Conservation (phyloP, 2,888 invertebrate genomes). For the Archaeoteleia sp. region DNA sequence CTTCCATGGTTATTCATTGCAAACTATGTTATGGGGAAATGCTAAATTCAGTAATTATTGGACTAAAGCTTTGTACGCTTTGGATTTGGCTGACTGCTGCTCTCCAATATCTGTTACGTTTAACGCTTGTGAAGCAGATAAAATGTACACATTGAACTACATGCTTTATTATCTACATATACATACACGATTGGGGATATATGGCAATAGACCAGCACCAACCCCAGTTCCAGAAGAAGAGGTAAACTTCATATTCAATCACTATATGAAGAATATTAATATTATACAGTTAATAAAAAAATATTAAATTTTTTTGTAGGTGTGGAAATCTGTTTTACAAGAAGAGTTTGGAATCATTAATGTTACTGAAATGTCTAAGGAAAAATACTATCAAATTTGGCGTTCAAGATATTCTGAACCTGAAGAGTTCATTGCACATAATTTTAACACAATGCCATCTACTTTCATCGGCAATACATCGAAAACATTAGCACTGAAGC, state of each 20-base stretch:
- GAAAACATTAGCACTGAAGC: slow-evolving; percentile 16
- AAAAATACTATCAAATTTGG: slow-evolving; percentile 77
- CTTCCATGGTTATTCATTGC: slow-evolving; percentile 76
- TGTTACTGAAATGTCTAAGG: slow-evolving; percentile 71
- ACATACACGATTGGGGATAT: slow-evolving; percentile 70
- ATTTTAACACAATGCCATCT: slow-evolving; percentile 52
- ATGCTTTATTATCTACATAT: slow-evolving; percentile 77
- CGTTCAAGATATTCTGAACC: slow-evolving; percentile 68
- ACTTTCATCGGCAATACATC: slow-evolving; percentile 50
- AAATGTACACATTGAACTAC: slow-evolving; percentile 77
- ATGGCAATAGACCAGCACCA: slow-evolving; percentile 73
- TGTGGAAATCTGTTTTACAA: slow-evolving; percentile 76
- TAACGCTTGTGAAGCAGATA: slow-evolving; percentile 76
- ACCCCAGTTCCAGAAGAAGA: slow-evolving; percentile 73
- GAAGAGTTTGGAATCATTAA: slow-evolving; percentile 72
- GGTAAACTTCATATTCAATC: slow-evolving; percentile 59
- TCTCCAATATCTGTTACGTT: slow-evolving; percentile 76
- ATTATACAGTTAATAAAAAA: background rate
- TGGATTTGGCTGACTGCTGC: slow-evolving; percentile 75
- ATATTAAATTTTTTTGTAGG: slow-evolving; percentile 63
- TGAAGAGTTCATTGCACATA: slow-evolving; percentile 60
- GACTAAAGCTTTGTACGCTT: slow-evolving; percentile 75
- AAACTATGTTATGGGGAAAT: slow-evolving; percentile 68
- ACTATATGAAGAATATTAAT: background rate
- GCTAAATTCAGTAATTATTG: slow-evolving; percentile 75